Evolutionary conservation across 2,113 vertebrate genomes (phyloP).

Genomic region (Dascyllus trimaculatus): DNA sequence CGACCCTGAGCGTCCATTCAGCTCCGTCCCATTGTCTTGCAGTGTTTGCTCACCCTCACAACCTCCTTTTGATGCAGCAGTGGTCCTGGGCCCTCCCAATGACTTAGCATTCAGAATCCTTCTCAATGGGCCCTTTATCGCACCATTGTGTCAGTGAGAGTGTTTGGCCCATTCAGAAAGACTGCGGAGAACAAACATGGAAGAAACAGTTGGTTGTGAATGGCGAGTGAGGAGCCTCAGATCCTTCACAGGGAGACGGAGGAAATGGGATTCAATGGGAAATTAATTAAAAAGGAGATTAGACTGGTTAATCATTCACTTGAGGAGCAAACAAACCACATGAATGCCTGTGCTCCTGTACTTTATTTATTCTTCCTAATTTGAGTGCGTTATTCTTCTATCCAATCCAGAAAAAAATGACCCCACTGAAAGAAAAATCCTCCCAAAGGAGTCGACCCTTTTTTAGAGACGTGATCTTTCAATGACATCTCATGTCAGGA

Average conservation of each 20-base stretch:
- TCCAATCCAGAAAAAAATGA: background rate
- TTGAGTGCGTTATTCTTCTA: background rate
- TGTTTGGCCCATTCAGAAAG: slow-evolving; percentile 48
- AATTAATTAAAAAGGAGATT: slow-evolving; percentile 37
- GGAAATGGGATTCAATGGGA: slow-evolving; percentile 28
- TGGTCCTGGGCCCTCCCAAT: slow-evolving; percentile 43
- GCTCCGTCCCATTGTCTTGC: slow-evolving; percentile 30
- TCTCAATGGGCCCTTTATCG: slow-evolving; percentile 60
- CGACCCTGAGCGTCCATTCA: slow-evolving; percentile 6
- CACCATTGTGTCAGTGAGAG: slow-evolving; percentile 62
- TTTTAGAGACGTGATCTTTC: background rate
- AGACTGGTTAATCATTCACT: slow-evolving; percentile 16
- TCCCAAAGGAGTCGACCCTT: background rate
- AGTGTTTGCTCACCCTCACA: slow-evolving; percentile 59
- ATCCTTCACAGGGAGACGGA: slow-evolving; percentile 9
- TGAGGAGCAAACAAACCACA: background rate
- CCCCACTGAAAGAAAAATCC: background rate
- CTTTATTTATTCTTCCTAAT: background rate
- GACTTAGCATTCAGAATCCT: slow-evolving; percentile 43
- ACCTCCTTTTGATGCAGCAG: slow-evolving; percentile 54
- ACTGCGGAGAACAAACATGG: slow-evolving; percentile 48
- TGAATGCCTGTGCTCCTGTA: background rate
- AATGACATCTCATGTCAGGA: background rate
- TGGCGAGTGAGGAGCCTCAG: slow-evolving; percentile 27
- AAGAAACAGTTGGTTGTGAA: slow-evolving; percentile 50